phyloP scores from a whole-genome alignment of 2,888 invertebrate species.

The Tipula vernalis region DNA sequence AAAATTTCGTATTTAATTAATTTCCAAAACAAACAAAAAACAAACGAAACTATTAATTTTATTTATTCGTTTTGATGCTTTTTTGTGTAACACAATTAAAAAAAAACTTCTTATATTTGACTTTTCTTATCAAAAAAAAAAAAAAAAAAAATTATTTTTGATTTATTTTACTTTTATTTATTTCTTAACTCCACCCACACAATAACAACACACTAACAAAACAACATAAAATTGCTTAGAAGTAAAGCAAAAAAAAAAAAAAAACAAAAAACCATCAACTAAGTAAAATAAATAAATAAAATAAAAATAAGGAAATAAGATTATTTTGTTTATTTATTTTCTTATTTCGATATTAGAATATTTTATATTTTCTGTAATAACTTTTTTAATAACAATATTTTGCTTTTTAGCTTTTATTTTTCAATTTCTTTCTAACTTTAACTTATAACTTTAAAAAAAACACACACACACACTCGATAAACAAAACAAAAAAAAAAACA shows the following conservation, averaged over 20 bases:
- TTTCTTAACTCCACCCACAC: neutral
- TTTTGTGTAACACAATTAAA: neutral
- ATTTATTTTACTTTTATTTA: neutral
- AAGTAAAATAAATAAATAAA: neutral
- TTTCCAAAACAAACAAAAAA: neutral
- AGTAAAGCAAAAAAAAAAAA: neutral
- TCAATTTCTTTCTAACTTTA: neutral
- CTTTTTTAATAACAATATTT: neutral
- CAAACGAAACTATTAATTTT: neutral
- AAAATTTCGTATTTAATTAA: neutral
- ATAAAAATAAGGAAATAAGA: neutral
- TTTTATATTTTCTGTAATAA: neutral
- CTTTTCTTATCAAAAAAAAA: neutral
- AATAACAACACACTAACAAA: neutral
- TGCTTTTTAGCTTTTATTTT: neutral
- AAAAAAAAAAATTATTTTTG: neutral
- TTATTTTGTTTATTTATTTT: neutral
- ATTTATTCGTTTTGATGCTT: neutral
- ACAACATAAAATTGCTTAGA: neutral
- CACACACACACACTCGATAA: neutral
- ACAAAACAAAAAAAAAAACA: neutral
- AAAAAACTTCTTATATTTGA: neutral
- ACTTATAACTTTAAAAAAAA: neutral
- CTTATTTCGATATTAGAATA: neutral
- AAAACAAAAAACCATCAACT: neutral